These are phyloP conservation scores for Manis crassicaudata DNA, from an alignment of 2,797 vertebrate genomes.

Conservation along the genomic window DNA sequence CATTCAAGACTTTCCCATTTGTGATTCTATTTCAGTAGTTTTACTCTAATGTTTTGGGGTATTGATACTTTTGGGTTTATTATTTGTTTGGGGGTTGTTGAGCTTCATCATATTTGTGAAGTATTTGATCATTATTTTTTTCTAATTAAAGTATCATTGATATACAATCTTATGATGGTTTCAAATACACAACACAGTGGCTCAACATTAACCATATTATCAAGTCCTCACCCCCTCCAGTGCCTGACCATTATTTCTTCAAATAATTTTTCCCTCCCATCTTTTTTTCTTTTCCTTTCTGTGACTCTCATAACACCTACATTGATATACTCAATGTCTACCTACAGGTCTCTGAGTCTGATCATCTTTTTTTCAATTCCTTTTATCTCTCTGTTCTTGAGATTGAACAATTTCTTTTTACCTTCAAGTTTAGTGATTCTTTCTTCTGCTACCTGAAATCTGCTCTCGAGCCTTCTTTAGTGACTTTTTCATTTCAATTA, in stretches of 20 bases:
- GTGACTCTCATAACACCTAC: neutral
- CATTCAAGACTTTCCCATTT: slow-evolving; percentile 21
- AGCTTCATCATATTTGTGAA: neutral
- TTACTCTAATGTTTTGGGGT: neutral
- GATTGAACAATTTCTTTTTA: neutral
- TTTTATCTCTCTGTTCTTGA: neutral
- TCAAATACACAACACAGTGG: too few species aligned
- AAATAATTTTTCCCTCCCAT: neutral
- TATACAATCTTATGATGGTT: too few species aligned
- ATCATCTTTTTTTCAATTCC: slow-evolving; percentile 11
- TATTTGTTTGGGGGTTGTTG: neutral
- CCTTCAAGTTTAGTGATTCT: neutral
- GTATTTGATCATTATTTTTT: neutral
- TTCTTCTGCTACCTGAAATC: neutral
- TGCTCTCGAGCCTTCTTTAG: neutral
- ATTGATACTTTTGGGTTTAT: neutral
- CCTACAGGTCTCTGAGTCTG: neutral
- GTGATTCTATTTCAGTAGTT: neutral
- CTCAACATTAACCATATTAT: too few species aligned
- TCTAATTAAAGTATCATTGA: too few species aligned
- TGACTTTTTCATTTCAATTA: slow-evolving; percentile 28
- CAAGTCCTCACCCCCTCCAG: too few species aligned
- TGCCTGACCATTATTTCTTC: neutral
- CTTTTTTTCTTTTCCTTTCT: neutral
- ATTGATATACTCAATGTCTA: neutral